These are phyloP conservation scores for Drosophila barbarae DNA, from an alignment of 2,888 invertebrate genomes.

Conservation along the genomic window DNA sequence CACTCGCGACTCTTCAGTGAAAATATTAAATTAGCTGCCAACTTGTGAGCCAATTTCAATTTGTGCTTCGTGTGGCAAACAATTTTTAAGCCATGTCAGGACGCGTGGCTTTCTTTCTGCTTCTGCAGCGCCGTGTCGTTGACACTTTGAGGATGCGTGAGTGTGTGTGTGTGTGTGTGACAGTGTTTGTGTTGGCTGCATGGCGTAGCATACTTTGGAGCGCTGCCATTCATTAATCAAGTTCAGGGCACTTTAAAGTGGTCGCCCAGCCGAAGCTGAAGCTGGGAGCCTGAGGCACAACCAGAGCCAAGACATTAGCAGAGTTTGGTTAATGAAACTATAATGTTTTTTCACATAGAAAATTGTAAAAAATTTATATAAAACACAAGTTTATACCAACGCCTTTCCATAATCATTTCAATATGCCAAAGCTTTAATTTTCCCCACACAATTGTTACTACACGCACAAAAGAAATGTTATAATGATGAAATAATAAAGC, in stretches of 20 bases:
- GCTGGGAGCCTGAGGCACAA: not conserved
- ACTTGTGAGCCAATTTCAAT: constrained; percentile 68
- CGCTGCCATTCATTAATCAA: constrained; percentile 70
- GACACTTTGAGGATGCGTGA: constrained; percentile 55
- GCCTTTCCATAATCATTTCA: not conserved
- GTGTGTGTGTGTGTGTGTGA: constrained; percentile 17
- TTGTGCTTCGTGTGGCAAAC: constrained; percentile 48
- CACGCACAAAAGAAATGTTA: constrained; percentile 49
- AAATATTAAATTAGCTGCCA: constrained; percentile 70
- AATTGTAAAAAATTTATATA: not conserved
- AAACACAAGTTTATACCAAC: too few species aligned
- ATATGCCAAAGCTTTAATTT: not conserved
- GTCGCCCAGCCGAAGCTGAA: constrained; percentile 18
- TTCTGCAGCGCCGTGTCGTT: constrained; percentile 53
- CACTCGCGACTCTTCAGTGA: not conserved
- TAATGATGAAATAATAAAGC: constrained; percentile 74
- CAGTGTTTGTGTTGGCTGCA: constrained; percentile 39
- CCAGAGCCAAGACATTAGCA: not conserved
- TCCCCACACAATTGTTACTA: not conserved
- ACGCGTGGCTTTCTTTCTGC: constrained; percentile 10
- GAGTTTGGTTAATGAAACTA: not conserved
- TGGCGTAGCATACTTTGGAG: constrained; percentile 65
- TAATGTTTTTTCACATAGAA: not conserved
- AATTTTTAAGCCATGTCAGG: constrained; percentile 36
- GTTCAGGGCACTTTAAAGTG: constrained; percentile 73